A percentile compares a stretch with the other conserved stretches of the same genome.
Conservation (phyloP, 2,797 vertebrate genomes). For the Tolypeutes matacus region DNA sequence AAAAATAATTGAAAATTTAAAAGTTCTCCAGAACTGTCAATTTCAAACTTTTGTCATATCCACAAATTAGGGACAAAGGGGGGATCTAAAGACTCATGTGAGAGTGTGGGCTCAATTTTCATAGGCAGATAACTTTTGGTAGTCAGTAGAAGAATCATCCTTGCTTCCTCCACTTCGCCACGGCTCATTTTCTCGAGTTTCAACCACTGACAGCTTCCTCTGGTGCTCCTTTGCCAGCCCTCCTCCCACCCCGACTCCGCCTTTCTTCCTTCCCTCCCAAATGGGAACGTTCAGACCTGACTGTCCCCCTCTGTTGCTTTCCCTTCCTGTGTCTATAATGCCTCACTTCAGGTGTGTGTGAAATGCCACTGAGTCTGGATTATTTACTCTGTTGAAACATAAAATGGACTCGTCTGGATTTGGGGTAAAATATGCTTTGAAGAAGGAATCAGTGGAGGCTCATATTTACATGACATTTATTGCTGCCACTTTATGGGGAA, state of each 20-base stretch:
- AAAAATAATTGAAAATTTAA: constrained; percentile 28
- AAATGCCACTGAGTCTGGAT: constrained; percentile 20
- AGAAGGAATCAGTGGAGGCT: constrained; percentile 76
- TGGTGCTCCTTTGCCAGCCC: not conserved
- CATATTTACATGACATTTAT: constrained; percentile 77
- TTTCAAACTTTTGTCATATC: not conserved
- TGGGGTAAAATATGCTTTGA: constrained; percentile 71
- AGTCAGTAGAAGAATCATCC: not conserved
- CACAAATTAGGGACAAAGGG: not conserved
- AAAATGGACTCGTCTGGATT: constrained; percentile 71
- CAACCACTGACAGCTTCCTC: not conserved
- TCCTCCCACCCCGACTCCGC: constrained; percentile 6
- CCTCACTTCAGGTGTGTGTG: constrained; percentile 49
- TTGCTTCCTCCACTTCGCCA: not conserved
- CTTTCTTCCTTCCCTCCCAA: too few species aligned
- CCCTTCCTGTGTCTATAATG: not conserved
- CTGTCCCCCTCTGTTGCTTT: not conserved
- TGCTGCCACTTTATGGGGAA: constrained; percentile 66
- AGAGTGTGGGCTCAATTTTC: constrained; percentile 33
- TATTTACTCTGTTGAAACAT: constrained; percentile 79
- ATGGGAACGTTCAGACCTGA: too few species aligned
- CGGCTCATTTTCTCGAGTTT: not conserved
- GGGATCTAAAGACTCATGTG: not conserved
- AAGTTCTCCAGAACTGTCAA: constrained; percentile 33
- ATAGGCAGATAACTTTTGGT: not conserved